Conservation (phyloP, 2,888 invertebrate species). For the Drosophila eohydei region DNA sequence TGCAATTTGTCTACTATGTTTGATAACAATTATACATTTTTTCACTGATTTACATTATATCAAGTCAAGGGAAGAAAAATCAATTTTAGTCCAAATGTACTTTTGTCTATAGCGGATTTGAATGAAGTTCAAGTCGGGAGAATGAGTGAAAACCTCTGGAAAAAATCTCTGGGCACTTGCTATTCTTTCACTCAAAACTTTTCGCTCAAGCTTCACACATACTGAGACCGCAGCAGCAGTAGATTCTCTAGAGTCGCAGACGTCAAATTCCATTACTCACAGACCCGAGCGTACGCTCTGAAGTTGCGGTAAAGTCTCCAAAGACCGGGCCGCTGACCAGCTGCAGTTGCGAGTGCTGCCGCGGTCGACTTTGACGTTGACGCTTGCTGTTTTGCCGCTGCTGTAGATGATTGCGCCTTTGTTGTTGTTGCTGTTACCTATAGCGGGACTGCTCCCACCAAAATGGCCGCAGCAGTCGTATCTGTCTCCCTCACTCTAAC, state of each 20-base stretch:
- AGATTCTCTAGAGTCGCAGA: slow-evolving; percentile 48
- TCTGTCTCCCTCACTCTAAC: slow-evolving; percentile 39
- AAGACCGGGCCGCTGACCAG: slow-evolving; percentile 68
- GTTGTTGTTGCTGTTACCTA: slow-evolving; percentile 38
- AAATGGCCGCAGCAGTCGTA: slow-evolving; percentile 72
- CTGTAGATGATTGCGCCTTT: slow-evolving; percentile 18
- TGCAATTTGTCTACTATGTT: slow-evolving; percentile 36
- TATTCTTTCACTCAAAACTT: slow-evolving; percentile 59
- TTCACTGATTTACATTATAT: slow-evolving; percentile 37
- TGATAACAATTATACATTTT: slow-evolving; percentile 32
- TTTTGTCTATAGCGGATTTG: neutral
- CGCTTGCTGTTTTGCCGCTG: slow-evolving; percentile 4
- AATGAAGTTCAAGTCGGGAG: slow-evolving; percentile 3
- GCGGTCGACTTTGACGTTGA: slow-evolving; percentile 14
- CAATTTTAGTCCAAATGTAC: slow-evolving; percentile 37
- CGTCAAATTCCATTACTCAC: slow-evolving; percentile 63
- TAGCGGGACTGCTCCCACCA: slow-evolving; percentile 77
- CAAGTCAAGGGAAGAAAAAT: slow-evolving; percentile 31
- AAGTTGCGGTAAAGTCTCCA: slow-evolving; percentile 63
- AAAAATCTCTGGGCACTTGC: slow-evolving; percentile 10
- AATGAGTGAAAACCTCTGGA: slow-evolving; percentile 21
- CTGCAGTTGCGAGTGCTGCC: slow-evolving; percentile 38
- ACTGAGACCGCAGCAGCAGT: slow-evolving; percentile 2
- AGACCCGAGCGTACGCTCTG: slow-evolving; percentile 2
- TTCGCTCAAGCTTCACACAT: slow-evolving; percentile 55